Percentiles rank a stretch among this genome's conserved stretches.
These are phyloP conservation scores for Morpho deidamia DNA, from an alignment of 2,888 invertebrate genomes.

Conservation along the genomic window DNA sequence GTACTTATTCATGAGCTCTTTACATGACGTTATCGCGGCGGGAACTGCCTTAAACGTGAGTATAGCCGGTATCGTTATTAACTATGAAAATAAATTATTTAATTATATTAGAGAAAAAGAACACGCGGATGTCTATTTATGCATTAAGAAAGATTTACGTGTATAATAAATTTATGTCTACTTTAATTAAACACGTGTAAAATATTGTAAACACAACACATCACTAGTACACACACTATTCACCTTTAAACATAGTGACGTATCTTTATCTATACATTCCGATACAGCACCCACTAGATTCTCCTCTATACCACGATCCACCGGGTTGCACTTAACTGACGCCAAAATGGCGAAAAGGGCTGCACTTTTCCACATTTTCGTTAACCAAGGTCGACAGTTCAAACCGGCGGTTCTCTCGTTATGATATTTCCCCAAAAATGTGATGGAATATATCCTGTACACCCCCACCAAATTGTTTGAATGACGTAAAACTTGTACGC, in stretches of 20 bases:
- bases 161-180: too few relatives aligned
- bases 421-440: constrained; percentile 69
- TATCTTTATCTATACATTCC: constrained; percentile 79
- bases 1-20: too few relatives aligned
- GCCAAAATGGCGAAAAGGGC: constrained; percentile 58
- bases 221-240: constrained; percentile 38
- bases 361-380: constrained; percentile 59
- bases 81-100: too few relatives aligned
- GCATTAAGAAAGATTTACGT: too few relatives aligned
- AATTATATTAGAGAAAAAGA: too few relatives aligned
- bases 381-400: constrained; percentile 38
- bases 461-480: constrained; percentile 56
- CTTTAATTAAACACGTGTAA: too few relatives aligned
- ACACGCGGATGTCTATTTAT: too few relatives aligned
- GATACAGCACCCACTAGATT: constrained; percentile 64
- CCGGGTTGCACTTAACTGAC: constrained; percentile 54
- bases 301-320: constrained; percentile 62
- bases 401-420: constrained; percentile 59
- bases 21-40: too few relatives aligned
- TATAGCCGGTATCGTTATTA: too few relatives aligned
- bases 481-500: constrained; percentile 60
- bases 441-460: constrained; percentile 70
- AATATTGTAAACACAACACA: constrained; percentile 29
- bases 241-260: constrained; percentile 81
- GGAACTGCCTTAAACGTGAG: too few relatives aligned